Base-by-base conservation (phyloP, 2,113 vertebrate genomes). In the Cranoglanis bouderius region DNA sequence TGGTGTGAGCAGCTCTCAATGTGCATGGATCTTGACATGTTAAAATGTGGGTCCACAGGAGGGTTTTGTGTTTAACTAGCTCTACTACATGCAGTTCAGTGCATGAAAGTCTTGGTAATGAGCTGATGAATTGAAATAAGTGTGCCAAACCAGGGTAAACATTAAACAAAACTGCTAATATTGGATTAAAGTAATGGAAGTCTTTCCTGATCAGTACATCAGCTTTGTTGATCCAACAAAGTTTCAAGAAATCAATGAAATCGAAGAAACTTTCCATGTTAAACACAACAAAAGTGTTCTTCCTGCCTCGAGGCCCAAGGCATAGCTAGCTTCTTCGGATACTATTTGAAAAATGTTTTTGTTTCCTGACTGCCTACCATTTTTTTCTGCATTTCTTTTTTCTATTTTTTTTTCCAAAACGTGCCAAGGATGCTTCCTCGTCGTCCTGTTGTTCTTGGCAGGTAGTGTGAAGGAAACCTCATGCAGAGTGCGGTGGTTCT, bases 381-480 rank as follows among this genome's bases (percentile, higher is more conserved):
- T 77, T 46, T 46, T 81, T 87, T 51, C 12, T 82, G 2, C 35
- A 80, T 21, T 74, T 53, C 24, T 89, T 53, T 57, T 43, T 72
- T 46, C 32, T 72, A 67, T 84, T 87, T 21, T 46, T 84, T 81
- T 38, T 14, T 55, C 6, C n/a, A 67, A 82, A 65, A 84, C 1
- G 55, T 8, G 82, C 82, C 59, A 84, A 51, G 12, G 63, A 65
- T 70, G 84, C 84, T 85, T 87, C 40, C 40, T 77, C 49, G 7
- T 85, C 43, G 2, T 88, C 55, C 63, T 92, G 85, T 91, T 92
- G 87, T 86, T 89, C 49, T 91, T 91, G 88, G 90, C 77, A 87
- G 81, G 65, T n/a, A 72, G 53, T 81, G 35, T 83, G 80, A 84
- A 88, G 87, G 86, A 88, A 87, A 74, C 86, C 90, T 92, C 67